Evolutionary conservation across 2,113 vertebrate genomes (phyloP).

Genomic region (Pelecanus crispus): DNA sequence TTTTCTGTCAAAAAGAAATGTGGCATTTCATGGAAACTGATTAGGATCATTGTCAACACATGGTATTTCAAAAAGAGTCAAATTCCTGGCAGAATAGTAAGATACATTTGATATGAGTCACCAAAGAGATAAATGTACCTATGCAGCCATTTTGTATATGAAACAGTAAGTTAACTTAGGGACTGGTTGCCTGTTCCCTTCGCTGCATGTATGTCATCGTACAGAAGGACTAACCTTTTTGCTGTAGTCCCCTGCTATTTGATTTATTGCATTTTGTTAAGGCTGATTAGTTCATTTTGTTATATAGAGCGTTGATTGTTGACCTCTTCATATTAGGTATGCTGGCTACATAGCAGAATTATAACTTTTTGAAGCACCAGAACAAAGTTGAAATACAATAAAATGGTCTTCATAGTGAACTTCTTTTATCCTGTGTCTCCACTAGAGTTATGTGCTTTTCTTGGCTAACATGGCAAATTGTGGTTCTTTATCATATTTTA

Average conservation of each 20-base stretch:
- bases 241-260: not conserved
- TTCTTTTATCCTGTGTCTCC: not conserved
- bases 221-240: not conserved
- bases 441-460: not conserved
- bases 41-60: slow-evolving; percentile 22
- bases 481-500: not conserved
- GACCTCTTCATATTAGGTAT: not conserved
- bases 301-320: not conserved
- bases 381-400: not conserved
- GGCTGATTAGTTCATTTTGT: not conserved
- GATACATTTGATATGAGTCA: not conserved
- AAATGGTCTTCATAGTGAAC: not conserved
- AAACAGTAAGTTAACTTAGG: not conserved
- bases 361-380: not conserved
- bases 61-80: not conserved
- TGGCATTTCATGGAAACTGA: not conserved
- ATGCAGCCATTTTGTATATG: not conserved
- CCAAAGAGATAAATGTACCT: not conserved
- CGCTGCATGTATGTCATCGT: not conserved
- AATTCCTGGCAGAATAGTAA: slow-evolving; percentile 2
- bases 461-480: not conserved
- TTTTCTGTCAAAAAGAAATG: slow-evolving; percentile 7
- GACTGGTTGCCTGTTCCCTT: not conserved
- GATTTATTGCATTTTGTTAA: not conserved
- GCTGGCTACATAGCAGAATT: not conserved